Evolutionary conservation across 2,888 invertebrate species (phyloP).

Genomic region (Cremastobaeus sp.): DNA sequence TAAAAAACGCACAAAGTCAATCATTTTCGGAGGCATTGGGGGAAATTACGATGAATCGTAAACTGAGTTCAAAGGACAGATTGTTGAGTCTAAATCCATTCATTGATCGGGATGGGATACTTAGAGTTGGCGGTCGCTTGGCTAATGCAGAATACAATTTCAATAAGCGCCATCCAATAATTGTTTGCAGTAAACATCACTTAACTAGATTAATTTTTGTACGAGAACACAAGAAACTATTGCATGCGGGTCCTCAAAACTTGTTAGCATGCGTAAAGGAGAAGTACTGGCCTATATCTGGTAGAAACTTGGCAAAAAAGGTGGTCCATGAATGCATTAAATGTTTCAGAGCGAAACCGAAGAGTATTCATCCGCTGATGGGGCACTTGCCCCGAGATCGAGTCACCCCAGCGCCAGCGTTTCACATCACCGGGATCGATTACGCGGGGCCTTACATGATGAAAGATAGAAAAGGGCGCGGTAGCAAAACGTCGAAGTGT

Average conservation of each 20-base stretch:
- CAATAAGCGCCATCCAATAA: conserved; percentile 50
- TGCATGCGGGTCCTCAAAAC: conserved; percentile 34
- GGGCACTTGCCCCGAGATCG: conserved; percentile 25
- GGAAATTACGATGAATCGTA: not conserved
- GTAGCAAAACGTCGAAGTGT: conserved; percentile 23
- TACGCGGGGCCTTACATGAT: conserved; percentile 29
- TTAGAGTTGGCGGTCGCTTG: conserved; percentile 57
- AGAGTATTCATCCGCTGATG: conserved; percentile 12
- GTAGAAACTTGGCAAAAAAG: conserved; percentile 20
- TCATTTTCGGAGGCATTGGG: not conserved
- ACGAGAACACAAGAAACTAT: conserved; percentile 8
- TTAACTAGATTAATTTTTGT: conserved; percentile 21
- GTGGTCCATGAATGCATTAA: conserved; percentile 21
- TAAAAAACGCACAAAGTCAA: not conserved
- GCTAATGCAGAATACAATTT: conserved; percentile 18
- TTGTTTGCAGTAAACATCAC: conserved; percentile 21
- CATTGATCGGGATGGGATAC: conserved; percentile 30
- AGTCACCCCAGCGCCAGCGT: conserved; percentile 22
- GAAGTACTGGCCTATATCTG: conserved; percentile 30
- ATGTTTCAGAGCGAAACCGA: conserved; percentile 25
- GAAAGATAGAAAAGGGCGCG: conserved; percentile 13
- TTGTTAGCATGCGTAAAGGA: conserved; percentile 7
- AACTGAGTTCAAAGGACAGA: not conserved
- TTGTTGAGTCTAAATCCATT: conserved; percentile 33
- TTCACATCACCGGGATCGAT: conserved; percentile 30